Evolutionary conservation across 2,113 vertebrate genomes (phyloP), one percentile per base, ranked within the genome.

Genomic region (Prinia subflava): DNA sequence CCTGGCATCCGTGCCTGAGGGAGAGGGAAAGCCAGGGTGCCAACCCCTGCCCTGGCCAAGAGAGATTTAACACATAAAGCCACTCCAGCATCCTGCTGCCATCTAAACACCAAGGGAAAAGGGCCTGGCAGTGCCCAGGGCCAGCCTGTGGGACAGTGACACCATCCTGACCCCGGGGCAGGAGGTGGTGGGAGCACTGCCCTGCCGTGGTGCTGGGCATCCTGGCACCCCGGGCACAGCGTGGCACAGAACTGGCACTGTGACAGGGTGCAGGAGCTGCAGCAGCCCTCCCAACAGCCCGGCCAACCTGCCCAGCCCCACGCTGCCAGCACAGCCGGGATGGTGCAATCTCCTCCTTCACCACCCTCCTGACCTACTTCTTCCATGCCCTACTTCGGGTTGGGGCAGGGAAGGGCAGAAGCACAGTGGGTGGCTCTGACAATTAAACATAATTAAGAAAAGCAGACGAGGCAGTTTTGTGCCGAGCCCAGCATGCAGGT

Each of bases 281-380:
- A 47, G 89, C 80, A 76, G 87, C 92, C 22, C 39, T 42, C 20
- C 52, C 70, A 60, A 75, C 59, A 78, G 83, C 92, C 10, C 71
- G 3, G 31, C 82, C 86, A 81, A 13, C 11, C 71, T 12, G 50
- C 88, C 93, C 85, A 39, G 82, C 82, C 87, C 95, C 69, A 30
- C 10, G 5, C 53, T 6, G 22, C 78, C 7, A 10, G 83, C 89
- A 12, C 75, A 17, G 46, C 46, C 50, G 1, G 37, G 11, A 18
- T 89, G 94, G 44, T 89, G 90, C 83, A 65, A 89, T 59, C 78
- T 78, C 60, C 60, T 90, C 8, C 85, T 64, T 62, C 67, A 35
- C 62, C 87, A 74, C 28, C 80, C 71, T 87, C 69, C 87, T 96
- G 96, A 96, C 94, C 96, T 96, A 94, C 22, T 97, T 96, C 92